These are phyloP conservation scores for Dynastes tityus DNA, from an alignment of 2,888 invertebrate genomes.

Conservation along the genomic window DNA sequence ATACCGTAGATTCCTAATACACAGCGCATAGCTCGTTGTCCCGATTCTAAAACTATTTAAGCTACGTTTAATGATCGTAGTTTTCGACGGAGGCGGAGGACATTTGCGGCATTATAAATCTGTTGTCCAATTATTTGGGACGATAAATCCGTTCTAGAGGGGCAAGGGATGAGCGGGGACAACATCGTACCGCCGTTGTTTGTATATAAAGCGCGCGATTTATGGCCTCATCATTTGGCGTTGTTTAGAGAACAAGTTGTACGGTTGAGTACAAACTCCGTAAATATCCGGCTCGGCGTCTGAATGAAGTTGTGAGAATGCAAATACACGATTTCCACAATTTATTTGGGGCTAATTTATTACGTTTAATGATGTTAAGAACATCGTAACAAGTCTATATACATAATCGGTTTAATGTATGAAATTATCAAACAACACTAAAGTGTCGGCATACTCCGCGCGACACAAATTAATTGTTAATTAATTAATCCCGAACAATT, in stretches of 20 bases:
- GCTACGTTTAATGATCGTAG: slow-evolving; percentile 41
- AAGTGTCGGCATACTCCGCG: too few relatives aligned
- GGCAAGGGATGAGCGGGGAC: too few relatives aligned
- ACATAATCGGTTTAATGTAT: too few relatives aligned
- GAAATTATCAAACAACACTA: too few relatives aligned
- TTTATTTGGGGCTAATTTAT: too few relatives aligned
- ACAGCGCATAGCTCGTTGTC: neutral
- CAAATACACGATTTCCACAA: neutral
- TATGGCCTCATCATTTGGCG: slow-evolving; percentile 21
- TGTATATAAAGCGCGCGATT: slow-evolving; percentile 22
- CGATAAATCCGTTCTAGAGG: slow-evolving; percentile 32
- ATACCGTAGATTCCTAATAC: slow-evolving; percentile 1
- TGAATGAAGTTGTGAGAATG: neutral
- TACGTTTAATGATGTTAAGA: too few relatives aligned
- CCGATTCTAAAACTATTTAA: slow-evolving; percentile 34
- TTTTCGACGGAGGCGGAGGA: slow-evolving; percentile 42
- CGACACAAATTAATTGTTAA: too few relatives aligned
- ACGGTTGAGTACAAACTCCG: neutral
- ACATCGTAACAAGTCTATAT: too few relatives aligned
- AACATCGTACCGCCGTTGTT: neutral
- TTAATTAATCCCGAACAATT: too few relatives aligned
- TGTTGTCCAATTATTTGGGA: slow-evolving; percentile 34
- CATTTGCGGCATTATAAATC: slow-evolving; percentile 44
- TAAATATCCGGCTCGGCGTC: neutral
- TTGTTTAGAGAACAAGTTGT: neutral